phyloP scores from a whole-genome alignment of 2,113 vertebrate species.

The Pelmatolapia mariae region DNA sequence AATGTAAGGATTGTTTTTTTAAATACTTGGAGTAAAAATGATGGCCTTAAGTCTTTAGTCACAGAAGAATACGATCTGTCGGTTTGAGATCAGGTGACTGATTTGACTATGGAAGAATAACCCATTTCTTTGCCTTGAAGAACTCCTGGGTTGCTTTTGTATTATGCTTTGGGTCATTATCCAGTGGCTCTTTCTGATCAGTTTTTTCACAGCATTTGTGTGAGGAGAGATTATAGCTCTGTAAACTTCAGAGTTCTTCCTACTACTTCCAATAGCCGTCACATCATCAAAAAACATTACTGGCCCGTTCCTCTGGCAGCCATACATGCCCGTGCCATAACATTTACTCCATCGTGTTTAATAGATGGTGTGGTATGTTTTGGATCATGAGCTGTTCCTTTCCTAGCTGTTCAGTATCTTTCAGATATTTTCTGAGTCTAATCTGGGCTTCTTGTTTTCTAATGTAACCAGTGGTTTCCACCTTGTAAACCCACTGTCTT shows the following conservation, averaged over 20 bases:
- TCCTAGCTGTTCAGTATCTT: background rate
- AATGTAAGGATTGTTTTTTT: background rate
- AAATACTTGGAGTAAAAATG: background rate
- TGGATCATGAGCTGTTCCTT: background rate
- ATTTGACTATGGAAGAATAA: background rate
- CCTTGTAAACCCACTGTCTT: background rate
- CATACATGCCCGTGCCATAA: background rate
- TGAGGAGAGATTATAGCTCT: background rate
- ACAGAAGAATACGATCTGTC: background rate
- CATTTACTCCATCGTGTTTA: background rate
- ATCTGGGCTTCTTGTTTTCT: background rate
- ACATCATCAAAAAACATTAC: background rate
- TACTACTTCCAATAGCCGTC: background rate
- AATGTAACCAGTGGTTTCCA: background rate
- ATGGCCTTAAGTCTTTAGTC: background rate
- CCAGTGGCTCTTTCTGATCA: background rate
- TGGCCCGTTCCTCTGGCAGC: background rate
- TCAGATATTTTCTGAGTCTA: background rate
- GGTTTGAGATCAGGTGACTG: background rate
- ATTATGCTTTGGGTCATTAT: background rate
- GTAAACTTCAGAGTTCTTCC: background rate
- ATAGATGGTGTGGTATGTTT: background rate
- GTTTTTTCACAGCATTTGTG: background rate
- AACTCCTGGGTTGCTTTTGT: background rate
- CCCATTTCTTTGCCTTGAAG: background rate